Conservation (phyloP, 1,140 invertebrate species). For the Hyles vespertilio region DNA sequence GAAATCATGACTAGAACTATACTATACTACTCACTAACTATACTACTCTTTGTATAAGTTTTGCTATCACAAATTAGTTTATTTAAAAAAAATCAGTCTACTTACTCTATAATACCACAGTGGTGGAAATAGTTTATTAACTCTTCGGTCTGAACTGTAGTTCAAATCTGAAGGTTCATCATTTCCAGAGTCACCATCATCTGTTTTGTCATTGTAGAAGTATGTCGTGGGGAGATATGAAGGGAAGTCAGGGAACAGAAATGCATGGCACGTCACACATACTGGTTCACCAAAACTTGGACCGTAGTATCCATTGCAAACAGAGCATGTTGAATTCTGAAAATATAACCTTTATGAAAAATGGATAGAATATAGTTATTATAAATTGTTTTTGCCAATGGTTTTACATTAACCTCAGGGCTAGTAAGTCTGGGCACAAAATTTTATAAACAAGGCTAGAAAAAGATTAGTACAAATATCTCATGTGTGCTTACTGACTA, state of each 20-base stretch:
- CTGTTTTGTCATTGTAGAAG: slow-evolving; percentile 83
- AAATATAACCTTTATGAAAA: slow-evolving; percentile 35
- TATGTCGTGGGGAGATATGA: slow-evolving; percentile 77
- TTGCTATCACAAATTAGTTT: not conserved
- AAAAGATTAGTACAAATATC: too few species aligned
- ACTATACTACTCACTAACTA: too few species aligned
- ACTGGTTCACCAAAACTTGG: slow-evolving; percentile 93
- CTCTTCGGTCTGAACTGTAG: slow-evolving; percentile 66
- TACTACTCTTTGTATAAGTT: too few species aligned
- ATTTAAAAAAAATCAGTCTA: not conserved
- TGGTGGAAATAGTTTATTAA: slow-evolving; percentile 49
- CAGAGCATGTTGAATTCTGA: slow-evolving; percentile 82
- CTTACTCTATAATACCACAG: slow-evolving; percentile 63
- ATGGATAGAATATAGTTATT: too few species aligned
- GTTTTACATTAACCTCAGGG: too few species aligned
- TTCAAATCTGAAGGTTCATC: slow-evolving; percentile 91
- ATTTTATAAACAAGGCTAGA: too few species aligned
- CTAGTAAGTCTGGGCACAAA: too few species aligned
- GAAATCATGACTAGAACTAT: too few species aligned
- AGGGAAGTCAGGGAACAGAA: slow-evolving; percentile 90
- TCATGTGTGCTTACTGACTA: too few species aligned
- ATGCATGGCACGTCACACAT: slow-evolving; percentile 94
- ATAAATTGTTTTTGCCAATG: too few species aligned
- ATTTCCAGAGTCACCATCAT: slow-evolving; percentile 95
- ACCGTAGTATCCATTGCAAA: slow-evolving; percentile 95